Evolutionary conservation across 2,888 invertebrate species (phyloP), one percentile per base, ranked within the genome.

Genomic region (Reticulitermes lucifugus): DNA sequence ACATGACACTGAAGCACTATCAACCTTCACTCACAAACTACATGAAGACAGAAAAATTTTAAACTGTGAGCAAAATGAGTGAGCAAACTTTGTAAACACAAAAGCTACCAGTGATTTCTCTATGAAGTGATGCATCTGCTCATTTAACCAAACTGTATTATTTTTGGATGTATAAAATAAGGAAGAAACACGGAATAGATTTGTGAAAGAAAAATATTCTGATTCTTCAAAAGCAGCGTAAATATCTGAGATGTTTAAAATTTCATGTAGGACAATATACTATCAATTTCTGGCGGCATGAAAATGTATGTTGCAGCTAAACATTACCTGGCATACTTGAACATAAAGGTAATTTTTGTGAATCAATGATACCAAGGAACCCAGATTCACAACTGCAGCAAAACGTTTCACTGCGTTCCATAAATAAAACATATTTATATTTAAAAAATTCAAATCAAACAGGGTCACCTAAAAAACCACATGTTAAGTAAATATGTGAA

Each of bases 1-100:
- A 87, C 87, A 86, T 87, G 87, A 87, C 87, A 86, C 51, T 83
- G 75, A 87, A 87, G 86, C 86, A 86, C 55, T 84, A 79, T 84
- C 83, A 70, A 55, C 55, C 18, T 25, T 83, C 70, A 85, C 85
- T 85, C 82, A 85, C 84, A 85, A 83, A 85, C 83, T 86, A 86
- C 84, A 82, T 73, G 35, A 73, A 73, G 21, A 77, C 12, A 77
- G 46, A 46, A 12, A 25, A 46, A 77, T 46, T 77, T 77, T 2
- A 77, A 73, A 73, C 25, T 29, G 73, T 41, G 22, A 77, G n/a
- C 21, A 46, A 77, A n/a, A 41, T 73, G 35, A 29, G 35, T 73
- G 35, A 73, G 41, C 73, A 41, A 73, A 70, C 12, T 73, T 41
- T 73, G 73, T 73, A 73, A 35, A 41, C 41, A 41, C 22, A 46